These are phyloP conservation scores for Apostichopus leukothele DNA, from an alignment of 53 echinoderm and acorn worm genomes.

Conservation along the genomic window DNA sequence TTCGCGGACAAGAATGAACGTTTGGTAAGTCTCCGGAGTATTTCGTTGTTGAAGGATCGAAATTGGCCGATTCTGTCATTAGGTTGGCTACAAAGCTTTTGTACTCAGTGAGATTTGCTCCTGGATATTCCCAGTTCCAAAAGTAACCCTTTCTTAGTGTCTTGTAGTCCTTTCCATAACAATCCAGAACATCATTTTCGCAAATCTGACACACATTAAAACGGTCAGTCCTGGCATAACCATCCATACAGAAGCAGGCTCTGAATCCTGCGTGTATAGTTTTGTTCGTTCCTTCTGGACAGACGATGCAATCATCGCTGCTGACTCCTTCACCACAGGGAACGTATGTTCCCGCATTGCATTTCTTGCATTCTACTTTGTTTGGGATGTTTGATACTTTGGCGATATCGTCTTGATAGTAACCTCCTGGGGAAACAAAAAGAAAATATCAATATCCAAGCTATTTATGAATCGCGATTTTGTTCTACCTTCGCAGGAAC, in stretches of 20 bases:
- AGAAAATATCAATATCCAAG: too few relatives aligned
- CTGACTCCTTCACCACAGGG: slow-evolving; percentile 16
- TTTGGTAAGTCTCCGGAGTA: background rate
- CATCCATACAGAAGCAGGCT: slow-evolving; percentile 55
- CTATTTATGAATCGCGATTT: too few relatives aligned
- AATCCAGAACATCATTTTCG: slow-evolving; percentile 46
- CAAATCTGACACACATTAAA: slow-evolving; percentile 55
- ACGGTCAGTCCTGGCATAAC: slow-evolving; percentile 51
- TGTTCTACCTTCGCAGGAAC: too few relatives aligned
- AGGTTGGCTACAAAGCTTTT: background rate
- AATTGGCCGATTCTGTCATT: background rate
- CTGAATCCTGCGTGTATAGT: slow-evolving; percentile 58
- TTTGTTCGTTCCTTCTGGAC: slow-evolving; percentile 62
- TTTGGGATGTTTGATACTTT: background rate
- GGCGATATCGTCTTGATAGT: slow-evolving; percentile 15
- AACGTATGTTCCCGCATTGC: slow-evolving; percentile 65
- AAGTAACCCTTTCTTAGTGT: slow-evolving; percentile 51
- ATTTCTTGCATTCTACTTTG: slow-evolving; percentile 10
- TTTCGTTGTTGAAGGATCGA: background rate
- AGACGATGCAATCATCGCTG: slow-evolving; percentile 53
- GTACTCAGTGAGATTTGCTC: background rate
- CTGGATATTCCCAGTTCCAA: slow-evolving; percentile 58
- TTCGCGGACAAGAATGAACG: background rate
- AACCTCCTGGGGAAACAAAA: slow-evolving; percentile 3
- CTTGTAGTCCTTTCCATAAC: slow-evolving; percentile 50